Evolutionary conservation across 2,113 vertebrate genomes (phyloP).

Genomic region (Calcarius ornatus): DNA sequence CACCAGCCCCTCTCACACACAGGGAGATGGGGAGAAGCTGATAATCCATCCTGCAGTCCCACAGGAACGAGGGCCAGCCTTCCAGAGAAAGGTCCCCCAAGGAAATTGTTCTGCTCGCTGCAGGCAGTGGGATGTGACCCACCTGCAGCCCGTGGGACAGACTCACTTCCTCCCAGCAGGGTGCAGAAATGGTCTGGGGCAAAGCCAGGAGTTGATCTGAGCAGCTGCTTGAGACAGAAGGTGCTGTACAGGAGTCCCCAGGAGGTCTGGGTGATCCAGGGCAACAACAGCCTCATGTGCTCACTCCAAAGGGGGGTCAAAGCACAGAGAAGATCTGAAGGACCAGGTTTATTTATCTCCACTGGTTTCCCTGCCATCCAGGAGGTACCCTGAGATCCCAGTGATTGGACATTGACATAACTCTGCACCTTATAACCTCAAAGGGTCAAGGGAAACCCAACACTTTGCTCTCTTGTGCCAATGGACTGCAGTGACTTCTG

Average conservation of each 20-base stretch:
- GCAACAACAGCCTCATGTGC: accelerated
- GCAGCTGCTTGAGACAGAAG: neutral
- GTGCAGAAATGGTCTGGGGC: neutral
- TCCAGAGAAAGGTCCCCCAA: neutral
- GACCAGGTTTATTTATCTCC: neutral
- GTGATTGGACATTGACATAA: neutral
- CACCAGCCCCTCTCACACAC: accelerated
- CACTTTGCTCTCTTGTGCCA: neutral
- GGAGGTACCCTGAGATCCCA: neutral
- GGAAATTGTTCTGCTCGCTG: neutral
- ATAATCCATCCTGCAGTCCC: accelerated
- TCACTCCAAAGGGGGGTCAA: neutral
- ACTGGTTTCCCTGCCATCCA: neutral
- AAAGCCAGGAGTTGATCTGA: neutral
- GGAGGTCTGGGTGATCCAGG: neutral
- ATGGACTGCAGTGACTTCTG: neutral
- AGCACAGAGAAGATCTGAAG: neutral
- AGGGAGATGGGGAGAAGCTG: neutral
- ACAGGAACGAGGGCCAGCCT: neutral
- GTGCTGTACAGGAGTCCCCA: neutral
- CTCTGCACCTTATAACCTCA: neutral
- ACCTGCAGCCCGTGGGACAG: neutral
- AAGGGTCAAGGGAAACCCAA: neutral
- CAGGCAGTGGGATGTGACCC: neutral
- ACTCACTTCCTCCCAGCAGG: neutral